Conservation (phyloP, 2,797 vertebrate genomes). For the Phoeniculus purpureus region DNA sequence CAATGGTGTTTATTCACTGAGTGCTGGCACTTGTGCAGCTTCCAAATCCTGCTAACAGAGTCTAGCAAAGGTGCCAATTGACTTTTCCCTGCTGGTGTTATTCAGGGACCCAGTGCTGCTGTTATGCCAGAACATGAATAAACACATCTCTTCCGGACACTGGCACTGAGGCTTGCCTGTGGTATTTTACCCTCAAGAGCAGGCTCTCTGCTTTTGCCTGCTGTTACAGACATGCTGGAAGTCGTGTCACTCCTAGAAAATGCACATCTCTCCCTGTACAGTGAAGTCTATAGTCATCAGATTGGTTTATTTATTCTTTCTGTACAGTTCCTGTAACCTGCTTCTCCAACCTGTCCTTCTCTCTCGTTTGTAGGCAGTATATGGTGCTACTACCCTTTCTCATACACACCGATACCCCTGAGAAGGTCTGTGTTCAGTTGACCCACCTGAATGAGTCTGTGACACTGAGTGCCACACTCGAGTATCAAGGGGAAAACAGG, state of each 20-base stretch:
- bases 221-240: neutral
- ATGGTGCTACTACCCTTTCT: slow-evolving; percentile 47
- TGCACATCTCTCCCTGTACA: neutral
- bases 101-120: neutral
- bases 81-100: accelerated
- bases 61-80: neutral
- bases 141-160: neutral
- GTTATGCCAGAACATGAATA: neutral
- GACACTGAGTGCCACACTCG: slow-evolving; percentile 38
- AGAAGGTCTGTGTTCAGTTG: slow-evolving; percentile 74
- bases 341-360: neutral
- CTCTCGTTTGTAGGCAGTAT: slow-evolving; percentile 60
- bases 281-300: neutral
- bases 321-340: neutral
- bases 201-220: neutral
- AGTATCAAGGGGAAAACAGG: slow-evolving; percentile 32
- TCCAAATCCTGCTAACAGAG: neutral
- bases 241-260: neutral
- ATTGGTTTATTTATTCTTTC: neutral
- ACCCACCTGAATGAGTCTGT: slow-evolving; percentile 75
- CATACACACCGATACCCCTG: neutral
- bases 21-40: neutral
- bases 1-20: neutral
- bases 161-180: neutral
- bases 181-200: neutral